Percentiles rank a stretch among this genome's conserved stretches.
These are phyloP conservation scores for Pedetes capensis DNA, from an alignment of 2,113 vertebrate genomes.

Conservation along the genomic window DNA sequence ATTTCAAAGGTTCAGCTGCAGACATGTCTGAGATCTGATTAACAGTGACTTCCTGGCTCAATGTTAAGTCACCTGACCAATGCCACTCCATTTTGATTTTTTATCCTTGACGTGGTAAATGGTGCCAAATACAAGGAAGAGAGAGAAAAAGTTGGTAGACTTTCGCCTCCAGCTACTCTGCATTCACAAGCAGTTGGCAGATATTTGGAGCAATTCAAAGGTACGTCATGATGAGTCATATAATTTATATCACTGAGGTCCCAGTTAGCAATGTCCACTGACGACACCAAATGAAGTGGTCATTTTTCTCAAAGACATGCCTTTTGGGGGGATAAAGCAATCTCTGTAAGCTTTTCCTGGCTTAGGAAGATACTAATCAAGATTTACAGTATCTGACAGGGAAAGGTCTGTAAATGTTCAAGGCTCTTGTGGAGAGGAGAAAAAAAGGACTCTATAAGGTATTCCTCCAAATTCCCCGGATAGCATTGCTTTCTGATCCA, in stretches of 20 bases:
- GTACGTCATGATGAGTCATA: background rate
- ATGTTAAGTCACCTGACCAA: background rate
- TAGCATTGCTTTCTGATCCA: background rate
- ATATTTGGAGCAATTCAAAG: background rate
- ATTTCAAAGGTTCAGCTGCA: background rate
- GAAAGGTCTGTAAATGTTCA: constrained; percentile 74
- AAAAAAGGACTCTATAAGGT: background rate
- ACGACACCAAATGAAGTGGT: constrained; percentile 72
- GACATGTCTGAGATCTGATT: background rate
- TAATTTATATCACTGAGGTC: constrained; percentile 73
- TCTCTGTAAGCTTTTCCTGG: constrained; percentile 78
- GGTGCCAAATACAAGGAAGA: background rate
- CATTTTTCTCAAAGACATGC: constrained; percentile 77
- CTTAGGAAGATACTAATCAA: constrained; percentile 80
- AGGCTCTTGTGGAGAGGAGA: background rate
- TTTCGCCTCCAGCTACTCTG: background rate
- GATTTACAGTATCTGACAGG: constrained; percentile 75
- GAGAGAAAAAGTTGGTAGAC: background rate
- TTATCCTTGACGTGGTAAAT: background rate
- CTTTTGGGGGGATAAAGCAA: constrained; percentile 76
- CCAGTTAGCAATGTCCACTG: constrained; percentile 71
- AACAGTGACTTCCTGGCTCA: background rate
- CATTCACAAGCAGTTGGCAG: background rate
- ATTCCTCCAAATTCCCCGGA: constrained; percentile 27
- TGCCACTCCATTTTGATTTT: background rate